Evolutionary conservation across 2,888 invertebrate genomes (phyloP).

Genomic region (Salticus scenicus): DNA sequence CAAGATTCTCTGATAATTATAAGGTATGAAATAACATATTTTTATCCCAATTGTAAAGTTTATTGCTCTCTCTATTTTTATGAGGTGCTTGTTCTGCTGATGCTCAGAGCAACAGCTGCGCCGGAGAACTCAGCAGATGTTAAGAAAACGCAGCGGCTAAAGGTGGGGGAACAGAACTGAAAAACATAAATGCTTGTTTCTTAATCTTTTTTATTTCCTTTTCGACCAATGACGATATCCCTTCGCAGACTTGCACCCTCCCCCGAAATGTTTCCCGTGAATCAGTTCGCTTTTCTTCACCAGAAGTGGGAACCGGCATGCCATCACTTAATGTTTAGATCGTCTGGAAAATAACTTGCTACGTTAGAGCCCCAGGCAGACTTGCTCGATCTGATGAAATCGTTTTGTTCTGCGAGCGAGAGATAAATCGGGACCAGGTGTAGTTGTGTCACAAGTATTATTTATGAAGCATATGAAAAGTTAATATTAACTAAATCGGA

Average conservation of each 20-base stretch:
- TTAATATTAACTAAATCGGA: too few relatives aligned
- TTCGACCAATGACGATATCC: conserved; percentile 46
- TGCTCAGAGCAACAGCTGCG: conserved; percentile 46
- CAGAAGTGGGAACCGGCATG: conserved; percentile 6
- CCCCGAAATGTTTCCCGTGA: conserved; percentile 33
- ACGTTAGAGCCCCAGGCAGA: too few relatives aligned
- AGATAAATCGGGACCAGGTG: too few relatives aligned
- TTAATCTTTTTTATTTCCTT: conserved; percentile 23
- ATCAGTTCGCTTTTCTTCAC: conserved; percentile 19
- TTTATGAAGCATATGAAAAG: too few relatives aligned
- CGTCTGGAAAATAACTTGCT: neutral
- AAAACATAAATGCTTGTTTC: conserved; percentile 37
- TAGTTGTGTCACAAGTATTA: too few relatives aligned
- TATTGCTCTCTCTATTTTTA: conserved; percentile 20
- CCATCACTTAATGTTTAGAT: neutral
- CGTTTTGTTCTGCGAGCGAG: too few relatives aligned
- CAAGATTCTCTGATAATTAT: too few relatives aligned
- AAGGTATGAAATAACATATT: neutral
- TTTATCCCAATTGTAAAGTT: neutral
- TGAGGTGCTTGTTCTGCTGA: conserved; percentile 13
- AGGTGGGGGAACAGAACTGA: conserved; percentile 29
- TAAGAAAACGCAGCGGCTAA: conserved; percentile 23
- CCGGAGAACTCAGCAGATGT: conserved; percentile 52
- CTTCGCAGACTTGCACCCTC: conserved; percentile 31
- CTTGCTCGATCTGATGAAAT: too few relatives aligned